Evolutionary conservation across 1,140 invertebrate genomes (phyloP).

Genomic region (Pseudomyrmex pallidus): DNA sequence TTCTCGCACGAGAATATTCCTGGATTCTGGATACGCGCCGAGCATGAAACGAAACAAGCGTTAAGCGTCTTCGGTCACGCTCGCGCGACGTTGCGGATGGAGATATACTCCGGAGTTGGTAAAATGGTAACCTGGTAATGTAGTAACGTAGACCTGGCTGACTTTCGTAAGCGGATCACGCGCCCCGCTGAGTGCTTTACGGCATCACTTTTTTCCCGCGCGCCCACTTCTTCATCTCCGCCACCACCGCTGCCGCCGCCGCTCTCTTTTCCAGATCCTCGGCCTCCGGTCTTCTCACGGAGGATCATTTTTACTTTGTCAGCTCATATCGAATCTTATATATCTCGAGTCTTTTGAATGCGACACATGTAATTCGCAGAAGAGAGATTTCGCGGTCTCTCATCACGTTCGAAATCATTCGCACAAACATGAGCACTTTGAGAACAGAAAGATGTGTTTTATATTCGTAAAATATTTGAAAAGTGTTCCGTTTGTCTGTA

Average conservation of each 20-base stretch:
- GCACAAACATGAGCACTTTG: not conserved
- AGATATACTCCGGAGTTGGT: slow-evolving; percentile 65
- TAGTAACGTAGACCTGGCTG: slow-evolving; percentile 73
- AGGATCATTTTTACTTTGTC: slow-evolving; percentile 59
- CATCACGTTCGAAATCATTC: not conserved
- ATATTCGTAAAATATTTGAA: not conserved
- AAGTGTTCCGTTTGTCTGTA: not conserved
- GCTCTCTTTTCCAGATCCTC: slow-evolving; percentile 37
- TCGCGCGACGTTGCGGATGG: slow-evolving; percentile 59
- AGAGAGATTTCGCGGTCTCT: not conserved
- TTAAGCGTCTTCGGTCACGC: slow-evolving; percentile 54
- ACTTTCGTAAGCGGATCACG: slow-evolving; percentile 84
- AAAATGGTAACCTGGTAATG: slow-evolving; percentile 77
- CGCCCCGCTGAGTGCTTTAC: slow-evolving; percentile 84
- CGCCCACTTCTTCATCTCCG: slow-evolving; percentile 69
- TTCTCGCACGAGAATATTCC: not conserved
- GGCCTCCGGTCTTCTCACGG: slow-evolving; percentile 20
- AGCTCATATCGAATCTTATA: slow-evolving; percentile 39
- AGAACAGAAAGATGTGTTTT: not conserved
- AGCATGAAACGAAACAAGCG: slow-evolving; percentile 53
- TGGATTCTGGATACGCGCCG: not conserved
- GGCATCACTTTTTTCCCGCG: slow-evolving; percentile 82
- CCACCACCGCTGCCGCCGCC: slow-evolving; percentile 60
- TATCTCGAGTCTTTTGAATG: slow-evolving; percentile 32
- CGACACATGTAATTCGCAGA: slow-evolving; percentile 7